Percentiles rank a stretch among this genome's conserved stretches.
Conservation (phyloP, 1,140 invertebrate genomes). For the Ceratosolen solmsi region DNA sequence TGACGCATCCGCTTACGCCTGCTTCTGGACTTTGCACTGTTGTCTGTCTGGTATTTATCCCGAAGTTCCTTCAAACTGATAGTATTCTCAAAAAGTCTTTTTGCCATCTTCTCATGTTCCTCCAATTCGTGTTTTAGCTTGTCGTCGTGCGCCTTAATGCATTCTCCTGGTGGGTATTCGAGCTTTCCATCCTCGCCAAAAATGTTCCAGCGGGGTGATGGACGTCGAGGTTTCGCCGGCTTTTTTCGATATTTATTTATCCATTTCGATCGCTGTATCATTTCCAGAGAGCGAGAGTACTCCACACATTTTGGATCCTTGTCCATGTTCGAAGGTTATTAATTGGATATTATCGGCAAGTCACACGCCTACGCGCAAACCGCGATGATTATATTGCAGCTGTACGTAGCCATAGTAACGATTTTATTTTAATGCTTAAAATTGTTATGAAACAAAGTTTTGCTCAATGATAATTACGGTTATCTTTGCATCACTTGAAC, state of each 20-base stretch:
- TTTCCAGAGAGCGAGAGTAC: background rate
- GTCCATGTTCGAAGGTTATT: background rate
- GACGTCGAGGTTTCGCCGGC: background rate
- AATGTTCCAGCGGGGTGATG: slow-evolving; percentile 51
- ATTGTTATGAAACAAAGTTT: background rate
- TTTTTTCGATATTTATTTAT: background rate
- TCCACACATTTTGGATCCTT: too few species aligned
- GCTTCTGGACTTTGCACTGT: slow-evolving; percentile 35
- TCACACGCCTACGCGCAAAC: background rate
- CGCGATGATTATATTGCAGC: too few species aligned
- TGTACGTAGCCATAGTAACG: slow-evolving; percentile 22
- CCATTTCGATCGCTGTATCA: background rate
- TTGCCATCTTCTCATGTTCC: background rate
- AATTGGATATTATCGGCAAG: background rate
- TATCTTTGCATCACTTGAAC: too few species aligned
- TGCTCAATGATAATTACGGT: too few species aligned
- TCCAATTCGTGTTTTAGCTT: slow-evolving; percentile 46
- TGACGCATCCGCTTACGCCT: background rate
- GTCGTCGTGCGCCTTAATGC: slow-evolving; percentile 60
- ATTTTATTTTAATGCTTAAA: background rate
- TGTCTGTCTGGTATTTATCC: slow-evolving; percentile 57
- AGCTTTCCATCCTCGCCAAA: slow-evolving; percentile 68
- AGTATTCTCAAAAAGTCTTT: slow-evolving; percentile 54
- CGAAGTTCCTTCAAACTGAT: slow-evolving; percentile 58
- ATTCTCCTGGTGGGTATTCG: slow-evolving; percentile 68